Evolutionary conservation across 2,113 vertebrate species (phyloP), one percentile per base, ranked within the genome.

Genomic region (Eupsittula cactorum): DNA sequence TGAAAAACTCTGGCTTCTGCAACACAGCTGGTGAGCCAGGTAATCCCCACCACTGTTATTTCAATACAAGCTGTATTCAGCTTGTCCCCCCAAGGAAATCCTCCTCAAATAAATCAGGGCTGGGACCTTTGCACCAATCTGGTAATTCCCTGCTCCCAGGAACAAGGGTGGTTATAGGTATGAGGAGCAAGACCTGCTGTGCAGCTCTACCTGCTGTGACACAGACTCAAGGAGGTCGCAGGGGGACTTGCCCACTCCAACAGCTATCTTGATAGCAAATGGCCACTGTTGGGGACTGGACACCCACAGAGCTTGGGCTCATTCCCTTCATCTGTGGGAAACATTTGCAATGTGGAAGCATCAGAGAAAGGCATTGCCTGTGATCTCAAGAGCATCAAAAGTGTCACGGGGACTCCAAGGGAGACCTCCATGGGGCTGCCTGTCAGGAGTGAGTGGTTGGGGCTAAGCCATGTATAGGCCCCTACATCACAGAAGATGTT

Each of bases 381-480:
- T 1, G 7, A 35, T 64, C 28, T 80, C 57, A 13, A 50, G n/a
- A 82, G 27, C 21, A 8, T 60, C 20, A 41, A 19, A 39, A 39
- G 29, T 8, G 4, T 16, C 19, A 13, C 6, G 24, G 37, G 20
- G 27, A 41, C 41, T 16, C 2, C 1, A 0, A 70, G 31, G 12
- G 65, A 59, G n/a, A 74, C 11, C 46, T 33, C 52, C 35, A 5
- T 5, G 21, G 35, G 53, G 18, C 31, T n/a, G 42, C n/a, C 29
- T 2, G 3, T 28, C 1, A 1, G 35, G 46, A 16, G 33, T 0
- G 6, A 27, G 23, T 6, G 37, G 20, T 63, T 60, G 44, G 33
- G 35, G 17, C 59, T 70, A 41, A 83, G 39, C 79, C 16, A 12
- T 1, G 28, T 55, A 27, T 15, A 63, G 28, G 14, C 11, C 7